Base-by-base conservation (phyloP, 2,888 invertebrate species). In the Acheta domesticus region DNA sequence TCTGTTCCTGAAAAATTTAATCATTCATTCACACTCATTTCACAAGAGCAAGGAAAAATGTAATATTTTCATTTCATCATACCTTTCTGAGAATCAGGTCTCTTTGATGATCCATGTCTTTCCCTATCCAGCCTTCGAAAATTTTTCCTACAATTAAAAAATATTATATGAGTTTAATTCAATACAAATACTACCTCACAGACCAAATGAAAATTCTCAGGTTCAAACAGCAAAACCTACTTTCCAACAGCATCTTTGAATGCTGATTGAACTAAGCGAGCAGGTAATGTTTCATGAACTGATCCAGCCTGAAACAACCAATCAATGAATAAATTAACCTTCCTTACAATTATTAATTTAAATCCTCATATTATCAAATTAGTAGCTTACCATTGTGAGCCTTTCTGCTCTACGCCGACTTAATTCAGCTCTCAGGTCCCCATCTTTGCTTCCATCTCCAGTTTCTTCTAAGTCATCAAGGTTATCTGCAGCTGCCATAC, bases 391-490 rank as follows among this genome's bases (percentile, higher is more conserved):
- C 83, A 87, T 86, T 49, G 87, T 87, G 79, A 89, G 86, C 82
- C 89, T 86, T 83, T 89, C 89, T 0, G 89, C 89, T 74, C 89
- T 85, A 82, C 89, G 88, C 82, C 89, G 86, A 83, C 89, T 89
- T 23, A 90, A 83, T 83, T 89, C 89, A 3, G 89, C 87, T 77
- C 90, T 85, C 48, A 89, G 84, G 84, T 90, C 90, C 50, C 88
- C 88, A 78, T 87, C 86, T 85, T 82, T 48, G 79, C 80, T 76
- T 78, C 20, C 14, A 21, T 36, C 21, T 23, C 74, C 20, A 12
- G 62, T 19, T 48, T 74, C 77, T 74, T 76, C 76, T n/a, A 36
- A 62, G 50, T 77, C 77, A 77, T 79, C 73, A 74, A 76, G 50
- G 23, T 49, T 50, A 48, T 74, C 49, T 74, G 80, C 19, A 12